Evolutionary conservation across 2,113 vertebrate genomes (phyloP).

Genomic region (Chauna torquata): DNA sequence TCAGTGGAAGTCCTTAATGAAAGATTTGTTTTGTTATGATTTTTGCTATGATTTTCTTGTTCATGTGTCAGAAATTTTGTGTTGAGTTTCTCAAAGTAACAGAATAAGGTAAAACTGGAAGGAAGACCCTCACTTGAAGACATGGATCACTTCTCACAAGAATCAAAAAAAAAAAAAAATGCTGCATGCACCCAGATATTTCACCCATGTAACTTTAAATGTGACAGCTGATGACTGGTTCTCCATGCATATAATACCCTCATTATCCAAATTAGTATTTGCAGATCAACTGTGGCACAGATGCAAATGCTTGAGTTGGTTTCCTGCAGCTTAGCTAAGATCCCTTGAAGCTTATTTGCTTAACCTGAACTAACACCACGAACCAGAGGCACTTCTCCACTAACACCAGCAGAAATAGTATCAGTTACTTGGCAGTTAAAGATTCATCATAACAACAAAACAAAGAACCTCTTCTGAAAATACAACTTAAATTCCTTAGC

Average conservation of each 20-base stretch:
- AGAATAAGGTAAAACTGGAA: neutral
- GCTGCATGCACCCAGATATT: neutral
- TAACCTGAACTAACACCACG: neutral
- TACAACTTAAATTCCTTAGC: neutral
- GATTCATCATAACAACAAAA: neutral
- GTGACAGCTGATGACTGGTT: neutral
- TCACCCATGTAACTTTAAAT: neutral
- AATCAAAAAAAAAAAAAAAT: neutral
- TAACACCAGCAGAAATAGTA: neutral
- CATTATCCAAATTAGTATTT: neutral
- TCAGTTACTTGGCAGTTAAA: accelerated
- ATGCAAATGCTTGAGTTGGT: neutral
- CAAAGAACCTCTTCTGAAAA: neutral
- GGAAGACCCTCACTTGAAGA: neutral
- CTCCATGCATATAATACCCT: neutral
- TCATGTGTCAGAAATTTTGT: neutral
- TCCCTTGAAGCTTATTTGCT: neutral
- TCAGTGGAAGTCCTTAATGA: neutral
- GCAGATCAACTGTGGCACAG: neutral
- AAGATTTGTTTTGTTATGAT: accelerated
- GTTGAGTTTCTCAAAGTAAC: neutral
- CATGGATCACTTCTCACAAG: neutral
- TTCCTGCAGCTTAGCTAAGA: neutral
- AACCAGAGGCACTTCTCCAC: neutral
- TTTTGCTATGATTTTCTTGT: neutral